Percentiles rank a stretch among this genome's conserved stretches.
Evolutionary conservation across 2,888 invertebrate species (phyloP).

Genomic region (Hypolimnas misippus): DNA sequence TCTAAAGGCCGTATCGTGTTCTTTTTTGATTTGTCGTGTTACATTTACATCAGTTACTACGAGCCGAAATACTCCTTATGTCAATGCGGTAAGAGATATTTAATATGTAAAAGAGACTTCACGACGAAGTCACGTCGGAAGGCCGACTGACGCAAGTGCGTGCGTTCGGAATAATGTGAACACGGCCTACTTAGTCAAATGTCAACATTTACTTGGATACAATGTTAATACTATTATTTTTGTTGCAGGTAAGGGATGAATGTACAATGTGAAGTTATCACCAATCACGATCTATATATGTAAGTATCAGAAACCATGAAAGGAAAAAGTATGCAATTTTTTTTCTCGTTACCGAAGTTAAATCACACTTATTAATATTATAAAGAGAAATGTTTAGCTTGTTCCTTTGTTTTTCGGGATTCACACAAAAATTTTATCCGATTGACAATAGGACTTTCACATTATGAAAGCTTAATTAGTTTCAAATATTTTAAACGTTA

Average conservation of each 20-base stretch:
- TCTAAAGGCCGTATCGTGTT: conserved; percentile 35
- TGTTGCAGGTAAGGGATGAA: conserved; percentile 64
- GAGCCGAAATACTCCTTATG: conserved; percentile 12
- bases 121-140: conserved; percentile 55
- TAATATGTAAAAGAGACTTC: conserved; percentile 32
- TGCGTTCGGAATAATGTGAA: conserved; percentile 59
- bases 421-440: too few relatives aligned
- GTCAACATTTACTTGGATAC: conserved; percentile 58
- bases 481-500: too few relatives aligned
- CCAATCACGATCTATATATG: not conserved
- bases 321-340: too few relatives aligned
- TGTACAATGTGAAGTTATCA: conserved; percentile 11
- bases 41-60: conserved; percentile 14
- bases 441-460: too few relatives aligned
- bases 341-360: too few relatives aligned
- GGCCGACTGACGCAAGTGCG: conserved; percentile 68
- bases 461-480: too few relatives aligned
- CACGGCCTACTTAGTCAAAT: conserved; percentile 65
- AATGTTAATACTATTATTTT: conserved; percentile 56
- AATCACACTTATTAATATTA: too few relatives aligned
- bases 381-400: too few relatives aligned
- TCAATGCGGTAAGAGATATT: conserved; percentile 15
- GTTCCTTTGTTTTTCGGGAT: too few relatives aligned
- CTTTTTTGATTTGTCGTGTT: conserved; percentile 40
- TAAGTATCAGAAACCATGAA: too few relatives aligned